Base-by-base conservation (phyloP, 2,888 invertebrate species). In the Rhingia campestris region DNA sequence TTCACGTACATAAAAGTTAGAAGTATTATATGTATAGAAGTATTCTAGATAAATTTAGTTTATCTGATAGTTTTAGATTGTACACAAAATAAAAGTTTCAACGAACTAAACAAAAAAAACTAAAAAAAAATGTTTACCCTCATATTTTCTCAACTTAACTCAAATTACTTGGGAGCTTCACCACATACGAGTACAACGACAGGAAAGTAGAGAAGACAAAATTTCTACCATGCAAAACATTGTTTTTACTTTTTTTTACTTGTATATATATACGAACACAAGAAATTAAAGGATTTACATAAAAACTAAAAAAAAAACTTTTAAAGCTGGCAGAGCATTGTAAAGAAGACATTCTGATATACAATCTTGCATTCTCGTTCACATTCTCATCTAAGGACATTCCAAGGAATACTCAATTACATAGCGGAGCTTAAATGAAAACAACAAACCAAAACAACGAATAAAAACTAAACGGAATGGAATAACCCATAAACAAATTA, bases 401-500 rank as follows among this genome's bases (percentile, higher is more conserved):
- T 84, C 67, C 74, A 79, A 69, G 43, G 53, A 74, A 41, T 53
- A 70, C 33, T 76, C 33, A 81, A 64, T 59, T 66, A 84, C 64
- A 80, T 66, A 84, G 84, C 84, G 74, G 74, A 84, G 84, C 84
- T 61, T n/a, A 84, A 75, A 80, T 47, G 32, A 75, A 64, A 75
- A 73, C 9, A 49, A 49, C 39, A 9, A 70, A 72, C 22, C 37
- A 30, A 66, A 76, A 64, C 14, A 10, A 4, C 6, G 58, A 75
- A 4, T 70, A 77, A 84, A 7, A 54, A 79, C 22, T 22, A 22
- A 22, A 22, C 22, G 22, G 22, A 22, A 22, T 22, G 22, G 22
- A 81, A 86, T 49, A 12, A 69, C 47, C 63, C 80, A 69, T 39
- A 59, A 67, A 72, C 59, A 66, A 72, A 47, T 41, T 53, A 63